Evolutionary conservation across 2,797 vertebrate species (phyloP).

Genomic region (Coracias cyanogaster): DNA sequence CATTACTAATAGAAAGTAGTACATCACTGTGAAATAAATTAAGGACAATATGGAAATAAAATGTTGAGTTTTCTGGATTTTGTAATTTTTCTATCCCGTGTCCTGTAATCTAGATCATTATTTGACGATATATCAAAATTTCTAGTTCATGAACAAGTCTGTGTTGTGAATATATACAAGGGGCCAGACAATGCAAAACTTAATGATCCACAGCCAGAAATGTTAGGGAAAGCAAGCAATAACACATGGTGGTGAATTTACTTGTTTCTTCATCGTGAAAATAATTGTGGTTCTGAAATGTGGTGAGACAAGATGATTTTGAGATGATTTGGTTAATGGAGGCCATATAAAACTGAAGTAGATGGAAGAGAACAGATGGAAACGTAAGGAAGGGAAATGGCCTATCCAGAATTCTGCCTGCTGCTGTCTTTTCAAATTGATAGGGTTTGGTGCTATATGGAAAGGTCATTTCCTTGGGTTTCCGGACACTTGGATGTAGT

Average conservation of each 20-base stretch:
- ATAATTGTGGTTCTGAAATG: constrained; percentile 1
- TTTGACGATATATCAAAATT: neutral
- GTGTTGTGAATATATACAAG: neutral
- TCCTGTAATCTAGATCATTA: neutral
- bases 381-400: neutral
- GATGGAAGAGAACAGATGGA: constrained; percentile 4
- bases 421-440: neutral
- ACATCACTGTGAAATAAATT: neutral
- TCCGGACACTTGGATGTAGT: neutral
- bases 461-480: neutral
- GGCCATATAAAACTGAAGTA: neutral
- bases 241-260: neutral
- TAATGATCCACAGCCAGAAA: constrained; percentile 15
- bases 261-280: neutral
- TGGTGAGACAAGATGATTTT: neutral
- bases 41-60: neutral
- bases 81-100: neutral
- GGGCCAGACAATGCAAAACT: neutral
- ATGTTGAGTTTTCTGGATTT: neutral
- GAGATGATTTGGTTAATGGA: neutral
- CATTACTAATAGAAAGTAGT: neutral
- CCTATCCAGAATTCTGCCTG: neutral
- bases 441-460: neutral
- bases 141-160: neutral
- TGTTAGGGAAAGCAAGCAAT: neutral